These are phyloP conservation scores for Globodera rostochiensis DNA, from an alignment of 1,140 invertebrate species.

Conservation along the genomic window DNA sequence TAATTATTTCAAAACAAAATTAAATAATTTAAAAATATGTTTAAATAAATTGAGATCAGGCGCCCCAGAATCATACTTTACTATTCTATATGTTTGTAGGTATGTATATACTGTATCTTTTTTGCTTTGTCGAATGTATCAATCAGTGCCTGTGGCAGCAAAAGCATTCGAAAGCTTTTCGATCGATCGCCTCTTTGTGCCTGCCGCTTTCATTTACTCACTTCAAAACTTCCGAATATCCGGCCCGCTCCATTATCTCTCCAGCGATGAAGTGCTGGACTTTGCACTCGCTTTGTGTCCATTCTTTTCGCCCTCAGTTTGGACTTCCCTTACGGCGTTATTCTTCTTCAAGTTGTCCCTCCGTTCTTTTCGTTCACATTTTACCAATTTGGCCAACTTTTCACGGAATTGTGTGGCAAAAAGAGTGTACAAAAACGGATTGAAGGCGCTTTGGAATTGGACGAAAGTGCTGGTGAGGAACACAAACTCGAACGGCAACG, in stretches of 20 bases:
- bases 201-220: no score
- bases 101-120: no score
- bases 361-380: neutral
- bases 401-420: conserved; percentile 31
- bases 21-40: no score
- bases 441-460: conserved; percentile 31
- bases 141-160: no score
- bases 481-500: conserved; percentile 31
- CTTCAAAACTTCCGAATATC: neutral
- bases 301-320: neutral
- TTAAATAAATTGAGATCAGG: no score
- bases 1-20: no score
- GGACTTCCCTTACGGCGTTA: neutral
- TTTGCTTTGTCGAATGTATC: no score
- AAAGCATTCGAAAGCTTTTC: no score
- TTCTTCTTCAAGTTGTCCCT: neutral
- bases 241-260: neutral
- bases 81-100: no score
- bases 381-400: conserved; percentile 11
- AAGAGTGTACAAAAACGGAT: conserved; percentile 35
- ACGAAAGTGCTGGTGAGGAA: conserved; percentile 33
- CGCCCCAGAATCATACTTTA: no score
- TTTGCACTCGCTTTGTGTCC: conserved; percentile 1
- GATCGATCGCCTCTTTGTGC: no score
- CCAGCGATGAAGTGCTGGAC: neutral